A percentile compares a stretch with the other conserved stretches of the same genome.
phyloP scores from a whole-genome alignment of 1,140 invertebrate genomes.

The Apis dorsata region DNA sequence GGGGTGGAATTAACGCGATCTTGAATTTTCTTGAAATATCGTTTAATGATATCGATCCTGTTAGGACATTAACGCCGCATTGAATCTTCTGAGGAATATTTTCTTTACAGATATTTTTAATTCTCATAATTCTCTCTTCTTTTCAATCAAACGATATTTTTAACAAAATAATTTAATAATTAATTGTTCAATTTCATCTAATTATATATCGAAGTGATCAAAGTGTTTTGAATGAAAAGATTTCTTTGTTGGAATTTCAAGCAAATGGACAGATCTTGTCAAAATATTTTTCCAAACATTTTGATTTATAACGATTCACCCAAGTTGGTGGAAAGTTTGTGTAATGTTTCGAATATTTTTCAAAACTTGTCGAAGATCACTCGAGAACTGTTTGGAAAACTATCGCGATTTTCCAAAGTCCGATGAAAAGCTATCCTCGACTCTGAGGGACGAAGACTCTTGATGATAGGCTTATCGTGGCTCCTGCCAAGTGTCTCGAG shows the following conservation, averaged over 20 bases:
- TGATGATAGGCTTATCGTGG: slow-evolving; percentile 30
- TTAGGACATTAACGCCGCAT: no score
- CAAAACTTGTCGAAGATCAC: not conserved
- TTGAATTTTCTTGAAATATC: not conserved
- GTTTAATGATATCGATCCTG: not conserved
- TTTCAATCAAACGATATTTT: no score
- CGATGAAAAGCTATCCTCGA: slow-evolving; percentile 20
- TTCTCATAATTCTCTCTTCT: no score
- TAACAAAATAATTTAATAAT: no score
- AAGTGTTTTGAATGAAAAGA: no score
- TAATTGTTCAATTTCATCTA: no score
- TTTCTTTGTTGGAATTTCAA: no score
- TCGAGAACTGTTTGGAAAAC: not conserved
- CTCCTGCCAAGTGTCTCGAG: slow-evolving; percentile 1
- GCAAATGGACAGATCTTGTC: not conserved
- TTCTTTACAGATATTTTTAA: no score
- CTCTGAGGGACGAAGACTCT: slow-evolving; percentile 1
- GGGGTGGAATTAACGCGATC: not conserved
- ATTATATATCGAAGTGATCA: no score
- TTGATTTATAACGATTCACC: not conserved
- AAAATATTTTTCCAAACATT: not conserved
- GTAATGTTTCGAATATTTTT: not conserved
- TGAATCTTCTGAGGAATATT: no score
- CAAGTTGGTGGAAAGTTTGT: not conserved
- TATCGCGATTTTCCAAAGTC: slow-evolving; percentile 6